Evolutionary conservation across 2,888 invertebrate genomes (phyloP).

Genomic region (Xylophagus ater): DNA sequence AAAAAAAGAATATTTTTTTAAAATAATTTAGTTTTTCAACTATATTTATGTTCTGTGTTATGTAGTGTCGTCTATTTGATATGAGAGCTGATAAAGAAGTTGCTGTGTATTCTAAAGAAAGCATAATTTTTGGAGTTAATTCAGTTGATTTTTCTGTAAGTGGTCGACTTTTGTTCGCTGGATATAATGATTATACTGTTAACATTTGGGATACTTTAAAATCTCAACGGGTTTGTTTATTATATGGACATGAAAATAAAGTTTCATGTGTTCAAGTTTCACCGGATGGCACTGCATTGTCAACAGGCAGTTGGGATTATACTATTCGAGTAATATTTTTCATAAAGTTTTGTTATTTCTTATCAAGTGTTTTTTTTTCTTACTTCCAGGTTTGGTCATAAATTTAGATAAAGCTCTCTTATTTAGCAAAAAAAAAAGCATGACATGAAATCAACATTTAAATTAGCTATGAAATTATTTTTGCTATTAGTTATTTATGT

Average conservation of each 20-base stretch:
- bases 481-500: too few relatives aligned
- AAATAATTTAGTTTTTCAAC: slow-evolving; percentile 9
- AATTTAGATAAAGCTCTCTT: not conserved
- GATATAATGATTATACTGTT: slow-evolving; percentile 97
- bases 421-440: too few relatives aligned
- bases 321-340: slow-evolving; percentile 73
- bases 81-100: slow-evolving; percentile 96
- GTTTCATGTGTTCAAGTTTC: slow-evolving; percentile 86
- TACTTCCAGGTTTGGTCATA: slow-evolving; percentile 4
- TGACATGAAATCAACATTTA: too few relatives aligned
- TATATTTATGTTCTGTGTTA: slow-evolving; percentile 17
- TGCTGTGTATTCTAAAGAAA: slow-evolving; percentile 90
- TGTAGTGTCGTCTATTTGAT: slow-evolving; percentile 88
- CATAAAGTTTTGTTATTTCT: too few relatives aligned
- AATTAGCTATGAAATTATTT: too few relatives aligned
- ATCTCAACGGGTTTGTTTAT: slow-evolving; percentile 74
- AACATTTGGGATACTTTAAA: slow-evolving; percentile 98
- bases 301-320: slow-evolving; percentile 95
- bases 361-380: too few relatives aligned
- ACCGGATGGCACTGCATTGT: slow-evolving; percentile 94
- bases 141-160: slow-evolving; percentile 96
- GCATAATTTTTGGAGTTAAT: slow-evolving; percentile 95
- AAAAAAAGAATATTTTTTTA: not conserved
- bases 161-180: slow-evolving; percentile 91
- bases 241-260: slow-evolving; percentile 94